A percentile compares a stretch with the other conserved stretches of the same genome.
These are phyloP conservation scores for Prionailurus bengalensis DNA, from an alignment of 2,113 vertebrate genomes.

Conservation along the genomic window DNA sequence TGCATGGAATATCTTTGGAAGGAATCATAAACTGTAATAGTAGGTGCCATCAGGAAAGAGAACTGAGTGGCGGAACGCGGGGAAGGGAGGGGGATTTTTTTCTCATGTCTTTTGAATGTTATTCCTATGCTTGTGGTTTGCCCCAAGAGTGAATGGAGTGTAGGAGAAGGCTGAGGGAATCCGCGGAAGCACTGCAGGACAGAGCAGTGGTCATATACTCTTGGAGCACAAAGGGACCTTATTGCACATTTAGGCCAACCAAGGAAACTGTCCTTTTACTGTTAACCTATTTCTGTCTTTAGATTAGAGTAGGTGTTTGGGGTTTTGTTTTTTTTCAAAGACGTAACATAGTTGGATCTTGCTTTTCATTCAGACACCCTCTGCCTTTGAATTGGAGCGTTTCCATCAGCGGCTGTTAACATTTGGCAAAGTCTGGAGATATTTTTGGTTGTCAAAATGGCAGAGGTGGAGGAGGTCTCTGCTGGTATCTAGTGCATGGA, in stretches of 20 bases:
- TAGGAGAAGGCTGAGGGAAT: background rate
- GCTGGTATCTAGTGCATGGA: background rate
- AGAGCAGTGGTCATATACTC: background rate
- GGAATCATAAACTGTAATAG: background rate
- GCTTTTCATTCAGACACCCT: background rate
- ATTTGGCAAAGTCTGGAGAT: background rate
- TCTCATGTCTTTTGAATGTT: background rate
- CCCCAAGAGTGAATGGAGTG: background rate
- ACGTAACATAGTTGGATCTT: background rate
- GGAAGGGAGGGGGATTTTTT: background rate
- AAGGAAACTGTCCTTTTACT: background rate
- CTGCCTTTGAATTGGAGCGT: background rate
- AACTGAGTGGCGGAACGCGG: background rate
- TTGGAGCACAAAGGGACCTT: background rate
- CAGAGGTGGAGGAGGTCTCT: background rate
- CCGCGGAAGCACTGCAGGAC: background rate
- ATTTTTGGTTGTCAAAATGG: background rate
- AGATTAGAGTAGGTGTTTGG: background rate
- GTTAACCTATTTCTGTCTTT: background rate
- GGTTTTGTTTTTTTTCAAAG: background rate
- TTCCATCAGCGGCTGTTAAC: background rate
- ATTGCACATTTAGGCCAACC: background rate
- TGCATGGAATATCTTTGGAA: background rate
- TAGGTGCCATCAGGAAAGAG: background rate
- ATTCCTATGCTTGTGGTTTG: background rate